Percentiles rank a stretch among this genome's conserved stretches.
phyloP scores from a whole-genome alignment of 2,113 vertebrate genomes.

The Festucalex cinctus region DNA sequence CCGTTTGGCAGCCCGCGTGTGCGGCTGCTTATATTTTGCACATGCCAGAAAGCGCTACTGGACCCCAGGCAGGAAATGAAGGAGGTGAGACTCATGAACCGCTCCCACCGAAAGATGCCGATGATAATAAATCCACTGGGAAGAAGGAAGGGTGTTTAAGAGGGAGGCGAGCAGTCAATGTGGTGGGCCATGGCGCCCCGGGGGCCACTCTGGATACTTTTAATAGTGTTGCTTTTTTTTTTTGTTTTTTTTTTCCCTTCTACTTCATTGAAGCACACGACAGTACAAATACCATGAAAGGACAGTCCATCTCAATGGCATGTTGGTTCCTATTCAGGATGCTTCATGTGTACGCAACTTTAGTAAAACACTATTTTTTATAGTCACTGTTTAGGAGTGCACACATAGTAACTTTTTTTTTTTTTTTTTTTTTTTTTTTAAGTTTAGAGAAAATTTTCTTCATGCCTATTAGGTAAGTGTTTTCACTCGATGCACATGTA shows the following conservation, averaged over 20 bases:
- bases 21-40: background rate
- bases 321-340: background rate
- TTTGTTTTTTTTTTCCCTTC: conserved; percentile 29
- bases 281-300: conserved; percentile 7
- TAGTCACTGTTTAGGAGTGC: no score
- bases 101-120: conserved; percentile 42
- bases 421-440: no score
- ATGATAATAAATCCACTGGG: conserved; percentile 58
- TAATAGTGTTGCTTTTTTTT: conserved; percentile 58
- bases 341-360: background rate
- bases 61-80: conserved; percentile 62
- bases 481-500: no score
- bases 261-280: conserved; percentile 18
- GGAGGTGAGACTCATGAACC: conserved; percentile 47
- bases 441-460: no score
- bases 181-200: conserved; percentile 43
- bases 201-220: conserved; percentile 56
- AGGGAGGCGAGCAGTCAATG: conserved; percentile 33
- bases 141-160: conserved; percentile 24
- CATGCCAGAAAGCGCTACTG: background rate
- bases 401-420: no score
- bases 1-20: background rate
- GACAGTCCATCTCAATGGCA: background rate
- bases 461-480: no score
- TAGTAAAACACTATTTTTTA: no score